phyloP scores from a whole-genome alignment of 2,888 invertebrate genomes.

The Pristionchus fissidentatus region DNA sequence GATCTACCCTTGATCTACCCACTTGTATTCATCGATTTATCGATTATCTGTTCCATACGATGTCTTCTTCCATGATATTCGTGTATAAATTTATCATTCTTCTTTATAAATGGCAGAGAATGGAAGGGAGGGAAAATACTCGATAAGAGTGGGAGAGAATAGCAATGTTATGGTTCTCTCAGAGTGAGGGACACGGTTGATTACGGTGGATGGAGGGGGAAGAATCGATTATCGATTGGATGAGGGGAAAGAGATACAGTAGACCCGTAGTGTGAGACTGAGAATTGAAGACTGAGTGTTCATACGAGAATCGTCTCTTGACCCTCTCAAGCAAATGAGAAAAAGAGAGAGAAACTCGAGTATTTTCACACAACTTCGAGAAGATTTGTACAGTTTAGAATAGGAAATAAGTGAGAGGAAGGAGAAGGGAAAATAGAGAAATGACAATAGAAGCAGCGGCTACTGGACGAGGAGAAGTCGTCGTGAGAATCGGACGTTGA shows the following conservation, averaged over 20 bases:
- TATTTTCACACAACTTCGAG: background rate
- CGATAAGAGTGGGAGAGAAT: background rate
- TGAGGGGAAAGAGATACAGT: conserved; percentile 23
- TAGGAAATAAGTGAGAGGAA: conserved; percentile 22
- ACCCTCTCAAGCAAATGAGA: background rate
- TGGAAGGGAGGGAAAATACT: background rate
- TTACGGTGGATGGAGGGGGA: background rate
- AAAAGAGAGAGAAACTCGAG: background rate
- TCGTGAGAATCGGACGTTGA: background rate
- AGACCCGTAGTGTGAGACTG: conserved; percentile 12
- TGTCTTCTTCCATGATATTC: background rate
- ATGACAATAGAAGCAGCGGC: conserved; percentile 15
- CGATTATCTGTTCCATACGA: conserved; percentile 3
- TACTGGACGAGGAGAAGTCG: background rate
- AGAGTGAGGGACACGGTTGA: background rate
- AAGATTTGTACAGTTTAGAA: conserved; percentile 39
- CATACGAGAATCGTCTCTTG: conserved; percentile 13
- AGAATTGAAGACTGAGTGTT: background rate
- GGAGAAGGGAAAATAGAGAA: background rate
- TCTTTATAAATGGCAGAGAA: conserved; percentile 1
- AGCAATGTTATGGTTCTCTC: conserved; percentile 28
- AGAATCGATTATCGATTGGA: conserved; percentile 11
- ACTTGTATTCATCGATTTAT: background rate
- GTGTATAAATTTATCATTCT: conserved; percentile 25
- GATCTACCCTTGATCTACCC: background rate